phyloP scores from a whole-genome alignment of 1,140 invertebrate genomes.

The Meloidogyne floridensis region DNA sequence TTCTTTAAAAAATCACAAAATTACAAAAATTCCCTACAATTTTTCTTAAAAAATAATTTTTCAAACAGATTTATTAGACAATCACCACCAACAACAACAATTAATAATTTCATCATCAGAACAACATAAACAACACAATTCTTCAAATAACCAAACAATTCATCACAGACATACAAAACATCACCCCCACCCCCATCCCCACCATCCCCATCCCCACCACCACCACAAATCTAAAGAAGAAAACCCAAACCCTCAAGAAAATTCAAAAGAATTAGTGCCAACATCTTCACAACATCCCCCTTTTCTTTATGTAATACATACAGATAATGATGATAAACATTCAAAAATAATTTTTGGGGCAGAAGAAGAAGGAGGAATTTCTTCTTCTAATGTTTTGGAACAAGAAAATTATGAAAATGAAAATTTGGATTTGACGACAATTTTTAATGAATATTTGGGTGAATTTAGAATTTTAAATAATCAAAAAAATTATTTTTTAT shows the following conservation, averaged over 20 bases:
- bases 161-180: constrained; percentile 1
- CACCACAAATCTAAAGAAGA: background rate
- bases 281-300: constrained; percentile 14
- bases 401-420: too few species aligned
- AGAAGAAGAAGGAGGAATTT: background rate
- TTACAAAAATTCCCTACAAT: too few species aligned
- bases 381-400: too few species aligned
- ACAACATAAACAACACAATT: background rate
- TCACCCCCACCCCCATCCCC: background rate
- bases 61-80: too few species aligned
- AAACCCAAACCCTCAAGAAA: background rate
- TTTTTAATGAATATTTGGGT: too few species aligned
- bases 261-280: background rate
- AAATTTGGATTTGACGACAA: too few species aligned
- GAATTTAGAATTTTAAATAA: too few species aligned
- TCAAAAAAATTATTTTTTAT: too few species aligned
- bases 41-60: too few species aligned
- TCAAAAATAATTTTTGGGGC: background rate
- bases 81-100: background rate
- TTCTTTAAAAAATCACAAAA: background rate
- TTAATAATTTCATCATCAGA: constrained; percentile 4
- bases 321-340: background rate
- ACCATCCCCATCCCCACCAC: background rate
- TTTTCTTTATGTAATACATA: constrained; percentile 30
- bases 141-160: background rate